Base-by-base conservation (phyloP, 1,140 invertebrate genomes). In the Drosophila miranda region DNA sequence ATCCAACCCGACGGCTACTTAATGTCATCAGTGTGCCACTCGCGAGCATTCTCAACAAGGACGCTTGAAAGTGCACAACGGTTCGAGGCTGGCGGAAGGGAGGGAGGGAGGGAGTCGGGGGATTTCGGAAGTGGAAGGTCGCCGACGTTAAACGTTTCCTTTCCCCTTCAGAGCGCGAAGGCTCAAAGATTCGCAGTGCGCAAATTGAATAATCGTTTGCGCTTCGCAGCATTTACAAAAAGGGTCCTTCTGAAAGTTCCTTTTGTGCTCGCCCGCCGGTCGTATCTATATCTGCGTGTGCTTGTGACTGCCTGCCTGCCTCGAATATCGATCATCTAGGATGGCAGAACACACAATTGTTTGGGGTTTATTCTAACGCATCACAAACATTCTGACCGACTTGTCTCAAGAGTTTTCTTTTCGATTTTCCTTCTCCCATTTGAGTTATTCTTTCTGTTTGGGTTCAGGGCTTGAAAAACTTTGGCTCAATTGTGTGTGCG, bases 161-260 rank as follows among this genome's bases (percentile, higher is more conserved):
- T 52, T 26, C n/a, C 19, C 21, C 34, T 38, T 38, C 11, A 42
- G 44, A 55, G 63, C 23, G 34, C 30, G 28, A 14, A 21, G 30
- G 30, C 63, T 56, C 66, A 1, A 19, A 68, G 63, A 69, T 49
- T 56, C 49, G 41, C 45, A 19, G 56, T 61, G 70, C 67, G 70
- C 75, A 82, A 87, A 87, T 87, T 87, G 82, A 87, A 87, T 87
- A 87, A 88, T 87, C 82, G 78, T 88, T 88, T 78, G 82, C 75
- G 83, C 82, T 76, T 73, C 59, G 82, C 63, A 71, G 78, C 70
- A 82, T 83, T 68, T 50, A 45, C 53, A 67, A 68, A 88, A 88
- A 68, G 83, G 75, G 34, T 73, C 70, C 83, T 88, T 81, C 81
- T 75, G 87, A 77, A 87, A 81, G 59, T 86, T 75, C 78, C 59